Evolutionary conservation across 2,888 invertebrate species (phyloP), one percentile per base, ranked within the genome.

Genomic region (Hemistola chrysoprasaria): DNA sequence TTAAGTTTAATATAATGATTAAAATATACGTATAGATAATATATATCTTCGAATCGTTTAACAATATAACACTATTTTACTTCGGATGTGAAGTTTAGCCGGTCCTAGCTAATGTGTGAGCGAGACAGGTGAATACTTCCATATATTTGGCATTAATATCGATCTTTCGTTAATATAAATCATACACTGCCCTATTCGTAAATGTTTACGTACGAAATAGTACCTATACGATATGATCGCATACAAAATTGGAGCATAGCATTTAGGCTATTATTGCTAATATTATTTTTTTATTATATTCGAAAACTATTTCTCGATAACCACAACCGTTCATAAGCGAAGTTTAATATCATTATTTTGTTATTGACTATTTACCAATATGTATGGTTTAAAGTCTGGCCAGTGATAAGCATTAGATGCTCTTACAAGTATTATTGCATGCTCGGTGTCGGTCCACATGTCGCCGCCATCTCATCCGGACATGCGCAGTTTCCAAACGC

Each of bases 291-390:
- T 83, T 77, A 81, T 81, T 72, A 78, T 72, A 84, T 72, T 80
- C 83, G 80, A 83, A 79, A 87, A 81, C 84, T 85, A 86, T 85
- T 81, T 85, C 79, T 80, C 85, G 84, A 79, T 84, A 79, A 86
- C 82, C 88, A 88, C 88, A 87, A 87, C 88, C 87, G 78, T 87
- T 87, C 87, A 87, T 88, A 88, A 88, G 87, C 86, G 86, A 87
- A 85, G 85, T 87, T 80, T 77, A 85, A 84, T 80, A 83, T 80
- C 80, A 82, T 79, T 78, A 79, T 77, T 74, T 79, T 77, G 79
- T 81, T 82, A 84, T 84, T 85, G 84, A 86, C 85, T 80, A 82
- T 79, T 26, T 76, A 78, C 64, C 77, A 82, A 81, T 81, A 82
- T 82, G 84, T 79, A 74, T 71, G 76, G 75, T 78, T 77, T 2